Base-by-base conservation (phyloP, 1,140 invertebrate species). In the Aphidius gifuensis region DNA sequence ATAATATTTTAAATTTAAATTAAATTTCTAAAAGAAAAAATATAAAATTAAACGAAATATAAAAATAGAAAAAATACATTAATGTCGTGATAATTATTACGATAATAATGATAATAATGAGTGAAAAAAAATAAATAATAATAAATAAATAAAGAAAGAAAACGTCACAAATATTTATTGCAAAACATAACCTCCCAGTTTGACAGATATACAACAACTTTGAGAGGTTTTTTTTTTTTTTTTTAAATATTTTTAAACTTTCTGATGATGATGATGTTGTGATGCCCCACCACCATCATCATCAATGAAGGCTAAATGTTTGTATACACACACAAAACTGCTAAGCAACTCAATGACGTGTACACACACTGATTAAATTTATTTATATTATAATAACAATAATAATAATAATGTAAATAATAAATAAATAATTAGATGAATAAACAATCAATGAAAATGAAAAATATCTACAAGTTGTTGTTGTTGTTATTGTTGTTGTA, bases 301-400 rank as follows among this genome's bases (percentile, higher is more conserved):
- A 69, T 67, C 59, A 69, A 67, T 67, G 64, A 65, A 67, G 64
- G 60, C 61, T 55, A 54, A 67, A 61, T 67, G 64, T 67, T 67
- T 67, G 65, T 49, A 55, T 64, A 55, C 16, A 39, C 48, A 62
- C 43, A 62, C 60, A 50, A 42, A 42, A 44, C 49, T 45, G 50
- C 49, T 53, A 55, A 63, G 43, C 51, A 56, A 47, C 59, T 62
- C 40, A 63, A 63, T 61, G 64, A 61, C 53, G 57, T 47, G 60
- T 60, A 58, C 58, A 57, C 43, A 43, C 48, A 55, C 43, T n/a
- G 32, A 57, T 45, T 46, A 53, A 38, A 2, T 45, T 46, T 58
- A 11, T 42, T 40, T 40, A 40, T 47, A n/a, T 9, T 6, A 48
- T 9, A 47, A 39, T 38, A 39, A 48, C 38, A 23, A 39, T 7